These are phyloP conservation scores for Scleropages formosus DNA, from an alignment of 2,797 vertebrate species.

Conservation along the genomic window DNA sequence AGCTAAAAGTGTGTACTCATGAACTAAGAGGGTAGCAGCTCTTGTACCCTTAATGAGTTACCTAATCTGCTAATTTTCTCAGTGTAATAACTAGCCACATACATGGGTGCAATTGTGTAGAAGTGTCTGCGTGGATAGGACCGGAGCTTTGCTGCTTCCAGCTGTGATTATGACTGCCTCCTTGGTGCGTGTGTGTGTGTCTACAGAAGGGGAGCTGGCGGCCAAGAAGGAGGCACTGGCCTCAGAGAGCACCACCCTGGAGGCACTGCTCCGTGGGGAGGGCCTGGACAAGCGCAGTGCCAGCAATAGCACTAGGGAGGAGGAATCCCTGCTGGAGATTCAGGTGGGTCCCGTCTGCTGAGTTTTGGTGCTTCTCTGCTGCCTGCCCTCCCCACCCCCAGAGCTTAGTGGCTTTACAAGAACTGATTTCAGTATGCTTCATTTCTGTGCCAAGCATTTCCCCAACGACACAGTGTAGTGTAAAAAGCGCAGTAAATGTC, in stretches of 20 bases:
- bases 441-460: too few relatives aligned
- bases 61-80: background rate
- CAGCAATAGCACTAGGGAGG: slow-evolving; percentile 77
- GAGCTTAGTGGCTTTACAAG: background rate
- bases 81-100: background rate
- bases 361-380: background rate
- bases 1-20: background rate
- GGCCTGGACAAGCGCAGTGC: slow-evolving; percentile 75
- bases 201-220: slow-evolving; percentile 80
- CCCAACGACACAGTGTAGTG: too few relatives aligned
- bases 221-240: slow-evolving; percentile 80
- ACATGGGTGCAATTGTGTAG: background rate
- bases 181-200: background rate
- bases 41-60: background rate
- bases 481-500: too few relatives aligned
- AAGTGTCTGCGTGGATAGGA: background rate
- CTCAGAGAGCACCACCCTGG: slow-evolving; percentile 88
- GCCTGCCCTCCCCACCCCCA: background rate
- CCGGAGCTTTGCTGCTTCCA: too few relatives aligned
- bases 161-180: background rate
- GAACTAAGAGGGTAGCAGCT: background rate
- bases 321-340: slow-evolving; percentile 91
- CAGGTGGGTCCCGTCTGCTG: slow-evolving; percentile 70
- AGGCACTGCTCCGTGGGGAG: slow-evolving; percentile 91
- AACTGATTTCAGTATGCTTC: background rate